Conservation (phyloP, 2,113 vertebrate genomes). For the Herpailurus yagouaroundi region DNA sequence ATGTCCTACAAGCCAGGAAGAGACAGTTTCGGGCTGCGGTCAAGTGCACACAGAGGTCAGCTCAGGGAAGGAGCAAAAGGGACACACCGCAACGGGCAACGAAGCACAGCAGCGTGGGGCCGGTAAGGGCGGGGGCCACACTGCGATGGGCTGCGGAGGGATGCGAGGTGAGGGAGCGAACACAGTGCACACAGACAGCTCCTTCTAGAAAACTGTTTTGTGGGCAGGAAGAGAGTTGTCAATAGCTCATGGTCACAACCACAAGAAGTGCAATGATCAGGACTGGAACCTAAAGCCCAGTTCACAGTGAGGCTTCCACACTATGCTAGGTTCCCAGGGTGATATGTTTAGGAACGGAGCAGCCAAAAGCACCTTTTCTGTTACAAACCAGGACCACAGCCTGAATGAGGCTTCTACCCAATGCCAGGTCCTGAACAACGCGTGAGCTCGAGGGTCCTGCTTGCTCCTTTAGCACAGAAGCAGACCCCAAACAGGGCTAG, state of each 20-base stretch:
- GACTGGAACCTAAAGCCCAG: background rate
- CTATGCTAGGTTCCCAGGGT: background rate
- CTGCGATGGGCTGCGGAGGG: background rate
- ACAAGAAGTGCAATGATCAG: background rate
- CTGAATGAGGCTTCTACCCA: background rate
- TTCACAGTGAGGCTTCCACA: background rate
- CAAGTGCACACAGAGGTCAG: background rate
- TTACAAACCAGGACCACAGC: background rate
- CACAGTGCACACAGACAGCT: background rate
- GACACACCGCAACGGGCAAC: background rate
- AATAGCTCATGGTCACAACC: background rate
- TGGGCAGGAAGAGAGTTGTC: background rate
- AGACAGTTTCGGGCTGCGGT: background rate
- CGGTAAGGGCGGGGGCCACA: fast-evolving
- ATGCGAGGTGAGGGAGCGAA: background rate
- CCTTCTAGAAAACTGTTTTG: background rate
- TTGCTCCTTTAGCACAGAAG: background rate
- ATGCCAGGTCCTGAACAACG: background rate
- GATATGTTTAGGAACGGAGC: background rate
- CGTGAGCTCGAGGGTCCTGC: background rate
- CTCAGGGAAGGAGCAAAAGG: background rate
- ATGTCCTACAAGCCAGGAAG: background rate
- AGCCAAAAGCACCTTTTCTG: background rate
- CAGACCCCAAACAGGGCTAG: background rate
- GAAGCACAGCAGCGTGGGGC: background rate